Conservation (phyloP, 2,888 invertebrate genomes). For the Didymodactylos carnosus region DNA sequence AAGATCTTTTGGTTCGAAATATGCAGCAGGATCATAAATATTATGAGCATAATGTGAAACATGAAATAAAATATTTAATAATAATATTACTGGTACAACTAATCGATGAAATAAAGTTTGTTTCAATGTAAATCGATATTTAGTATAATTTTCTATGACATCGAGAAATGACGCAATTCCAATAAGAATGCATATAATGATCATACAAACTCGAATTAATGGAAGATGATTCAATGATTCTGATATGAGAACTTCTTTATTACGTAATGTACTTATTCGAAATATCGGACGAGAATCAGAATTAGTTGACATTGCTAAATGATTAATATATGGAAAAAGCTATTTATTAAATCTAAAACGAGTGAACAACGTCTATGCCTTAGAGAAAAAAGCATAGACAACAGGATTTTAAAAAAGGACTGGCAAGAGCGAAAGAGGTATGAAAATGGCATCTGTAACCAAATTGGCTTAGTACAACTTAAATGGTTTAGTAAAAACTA, state of each 20-base stretch:
- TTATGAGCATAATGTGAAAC: not conserved
- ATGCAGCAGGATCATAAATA: not conserved
- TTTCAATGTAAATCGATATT: not conserved
- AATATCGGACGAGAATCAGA: not conserved
- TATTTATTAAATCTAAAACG: too few relatives aligned
- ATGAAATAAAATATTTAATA: not conserved
- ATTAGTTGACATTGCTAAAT: too few relatives aligned
- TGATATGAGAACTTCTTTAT: not conserved
- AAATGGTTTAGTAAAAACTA: too few relatives aligned
- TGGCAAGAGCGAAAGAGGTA: too few relatives aligned
- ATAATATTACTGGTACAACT: not conserved
- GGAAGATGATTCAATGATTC: not conserved
- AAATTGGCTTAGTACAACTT: too few relatives aligned
- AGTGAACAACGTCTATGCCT: too few relatives aligned
- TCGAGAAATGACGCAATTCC: not conserved
- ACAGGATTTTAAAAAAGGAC: too few relatives aligned
- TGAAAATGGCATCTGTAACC: too few relatives aligned
- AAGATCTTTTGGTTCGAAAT: not conserved
- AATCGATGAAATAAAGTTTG: not conserved
- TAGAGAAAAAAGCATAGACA: too few relatives aligned
- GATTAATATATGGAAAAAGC: too few relatives aligned
- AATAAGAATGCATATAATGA: not conserved
- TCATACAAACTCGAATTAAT: not conserved
- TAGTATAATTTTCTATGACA: not conserved
- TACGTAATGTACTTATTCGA: not conserved